These are phyloP conservation scores for Rostratula benghalensis DNA, from an alignment of 2,113 vertebrate species.

Conservation along the genomic window DNA sequence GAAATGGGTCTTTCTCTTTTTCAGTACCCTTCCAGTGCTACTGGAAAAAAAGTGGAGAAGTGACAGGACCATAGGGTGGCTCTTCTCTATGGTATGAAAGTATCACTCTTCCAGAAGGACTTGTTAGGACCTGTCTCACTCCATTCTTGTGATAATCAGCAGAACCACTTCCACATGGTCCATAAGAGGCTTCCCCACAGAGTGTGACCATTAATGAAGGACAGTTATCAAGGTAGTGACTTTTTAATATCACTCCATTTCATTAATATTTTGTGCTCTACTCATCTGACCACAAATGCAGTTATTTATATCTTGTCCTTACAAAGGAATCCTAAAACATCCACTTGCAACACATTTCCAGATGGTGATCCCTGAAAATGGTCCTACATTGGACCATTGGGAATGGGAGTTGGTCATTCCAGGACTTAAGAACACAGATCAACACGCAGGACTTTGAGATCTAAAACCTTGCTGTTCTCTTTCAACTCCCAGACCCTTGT, in stretches of 20 bases:
- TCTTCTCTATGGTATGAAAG: background rate
- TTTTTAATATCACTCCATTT: background rate
- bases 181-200: background rate
- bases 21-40: background rate
- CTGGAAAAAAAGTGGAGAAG: background rate
- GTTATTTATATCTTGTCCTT: background rate
- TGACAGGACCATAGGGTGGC: background rate
- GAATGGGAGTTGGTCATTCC: background rate
- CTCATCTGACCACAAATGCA: background rate
- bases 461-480: background rate
- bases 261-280: background rate
- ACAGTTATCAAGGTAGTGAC: background rate
- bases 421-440: background rate
- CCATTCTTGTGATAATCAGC: background rate
- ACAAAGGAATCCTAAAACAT: background rate
- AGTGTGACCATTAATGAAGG: background rate
- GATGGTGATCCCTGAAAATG: background rate
- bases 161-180: background rate
- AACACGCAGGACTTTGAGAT: background rate
- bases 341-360: background rate
- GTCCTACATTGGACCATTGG: background rate
- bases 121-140: background rate
- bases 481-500: background rate
- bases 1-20: background rate
- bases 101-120: background rate